Conservation (phyloP, 2,888 invertebrate genomes). For the Homarus gammarus region DNA sequence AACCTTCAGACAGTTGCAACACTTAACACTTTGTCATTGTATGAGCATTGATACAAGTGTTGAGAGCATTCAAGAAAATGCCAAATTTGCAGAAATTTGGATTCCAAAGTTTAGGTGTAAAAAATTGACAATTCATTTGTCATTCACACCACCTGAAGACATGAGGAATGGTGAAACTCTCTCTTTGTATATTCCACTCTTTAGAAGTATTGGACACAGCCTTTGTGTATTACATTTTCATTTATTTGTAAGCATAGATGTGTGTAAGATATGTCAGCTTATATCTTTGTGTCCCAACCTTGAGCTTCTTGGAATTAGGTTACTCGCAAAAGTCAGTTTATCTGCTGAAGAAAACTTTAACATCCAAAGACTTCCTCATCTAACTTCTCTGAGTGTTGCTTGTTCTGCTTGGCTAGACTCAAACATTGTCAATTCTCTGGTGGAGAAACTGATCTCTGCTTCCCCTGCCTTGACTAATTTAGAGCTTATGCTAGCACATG, state of each 20-base stretch:
- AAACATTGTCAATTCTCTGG: slow-evolving; percentile 13
- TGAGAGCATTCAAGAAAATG: background rate
- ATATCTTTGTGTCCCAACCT: slow-evolving; percentile 45
- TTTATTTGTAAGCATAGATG: slow-evolving; percentile 14
- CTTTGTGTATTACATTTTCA: slow-evolving; percentile 42
- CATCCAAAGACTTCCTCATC: slow-evolving; percentile 29
- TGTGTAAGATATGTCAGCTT: slow-evolving; percentile 23
- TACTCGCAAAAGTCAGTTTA: slow-evolving; percentile 6
- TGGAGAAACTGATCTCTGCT: slow-evolving; percentile 32
- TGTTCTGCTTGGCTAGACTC: background rate
- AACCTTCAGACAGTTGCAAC: slow-evolving; percentile 18
- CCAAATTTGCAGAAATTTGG: slow-evolving; percentile 43
- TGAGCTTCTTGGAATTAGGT: slow-evolving; percentile 35
- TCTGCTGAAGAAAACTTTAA: background rate
- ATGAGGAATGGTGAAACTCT: slow-evolving; percentile 3
- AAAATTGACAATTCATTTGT: slow-evolving; percentile 26
- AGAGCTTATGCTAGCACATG: slow-evolving; percentile 42
- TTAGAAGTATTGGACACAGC: slow-evolving; percentile 22
- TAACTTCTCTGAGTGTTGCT: slow-evolving; percentile 37
- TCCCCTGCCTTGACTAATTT: slow-evolving; percentile 35
- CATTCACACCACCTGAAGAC: slow-evolving; percentile 19
- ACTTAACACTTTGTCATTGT: slow-evolving; percentile 33
- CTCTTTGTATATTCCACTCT: slow-evolving; percentile 38
- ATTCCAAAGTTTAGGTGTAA: slow-evolving; percentile 52
- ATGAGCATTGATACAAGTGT: slow-evolving; percentile 5